phyloP scores from a whole-genome alignment of 2,888 invertebrate species.

The Palloptera scutellata region DNA sequence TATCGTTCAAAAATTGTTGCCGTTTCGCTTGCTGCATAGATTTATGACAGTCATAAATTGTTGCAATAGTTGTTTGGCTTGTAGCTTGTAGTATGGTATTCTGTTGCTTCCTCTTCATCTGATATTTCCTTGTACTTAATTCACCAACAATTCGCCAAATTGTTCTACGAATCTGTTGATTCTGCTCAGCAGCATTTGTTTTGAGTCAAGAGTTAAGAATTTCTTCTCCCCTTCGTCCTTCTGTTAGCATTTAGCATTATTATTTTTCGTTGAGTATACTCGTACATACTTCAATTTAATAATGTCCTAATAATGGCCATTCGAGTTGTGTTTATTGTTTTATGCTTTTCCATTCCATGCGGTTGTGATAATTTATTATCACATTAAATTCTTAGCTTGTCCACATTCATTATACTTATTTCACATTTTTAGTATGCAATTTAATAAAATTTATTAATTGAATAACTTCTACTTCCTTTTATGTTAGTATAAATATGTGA shows the following conservation, averaged over 20 bases:
- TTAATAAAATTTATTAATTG: too few species aligned
- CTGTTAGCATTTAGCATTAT: neutral
- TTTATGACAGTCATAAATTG: slow-evolving; percentile 58
- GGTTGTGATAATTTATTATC: too few species aligned
- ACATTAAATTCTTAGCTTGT: too few species aligned
- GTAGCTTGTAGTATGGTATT: neutral
- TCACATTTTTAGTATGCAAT: too few species aligned
- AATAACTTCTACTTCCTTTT: too few species aligned
- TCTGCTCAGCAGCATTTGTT: neutral
- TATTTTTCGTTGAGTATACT: slow-evolving; percentile 10
- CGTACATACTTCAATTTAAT: slow-evolving; percentile 18
- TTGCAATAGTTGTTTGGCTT: slow-evolving; percentile 42
- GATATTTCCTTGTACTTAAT: too few species aligned
- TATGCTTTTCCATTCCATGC: too few species aligned
- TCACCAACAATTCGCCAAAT: slow-evolving; percentile 24
- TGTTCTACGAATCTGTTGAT: slow-evolving; percentile 18
- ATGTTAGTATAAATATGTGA: too few species aligned
- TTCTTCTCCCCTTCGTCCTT: neutral
- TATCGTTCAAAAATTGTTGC: slow-evolving; percentile 33
- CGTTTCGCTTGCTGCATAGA: slow-evolving; percentile 42
- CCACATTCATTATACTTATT: too few species aligned
- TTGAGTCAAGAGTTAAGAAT: slow-evolving; percentile 13
- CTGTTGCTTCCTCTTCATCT: slow-evolving; percentile 47
- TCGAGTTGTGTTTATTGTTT: neutral
- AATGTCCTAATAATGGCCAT: slow-evolving; percentile 17